Conservation (phyloP, 2,888 invertebrate species). For the Matsumyia berberina region DNA sequence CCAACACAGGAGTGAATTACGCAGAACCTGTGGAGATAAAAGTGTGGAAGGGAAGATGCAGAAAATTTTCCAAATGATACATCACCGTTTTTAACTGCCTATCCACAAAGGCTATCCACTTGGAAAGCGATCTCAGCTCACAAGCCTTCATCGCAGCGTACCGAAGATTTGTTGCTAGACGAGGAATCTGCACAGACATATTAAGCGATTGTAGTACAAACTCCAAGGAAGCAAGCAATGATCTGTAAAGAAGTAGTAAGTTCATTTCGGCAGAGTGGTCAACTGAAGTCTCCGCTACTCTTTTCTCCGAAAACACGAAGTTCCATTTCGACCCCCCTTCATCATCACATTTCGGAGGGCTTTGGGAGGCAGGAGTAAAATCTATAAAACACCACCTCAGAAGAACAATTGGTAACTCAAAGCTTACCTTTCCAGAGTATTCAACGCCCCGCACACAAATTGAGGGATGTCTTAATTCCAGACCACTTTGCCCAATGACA, state of each 20-base stretch:
- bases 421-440: too few relatives aligned
- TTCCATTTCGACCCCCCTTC: not conserved
- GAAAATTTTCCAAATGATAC: not conserved
- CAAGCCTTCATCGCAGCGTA: not conserved
- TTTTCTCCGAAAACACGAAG: not conserved
- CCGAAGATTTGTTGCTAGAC: not conserved
- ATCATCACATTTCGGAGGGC: too few relatives aligned
- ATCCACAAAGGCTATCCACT: not conserved
- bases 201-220: too few relatives aligned
- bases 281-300: not conserved
- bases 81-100: not conserved
- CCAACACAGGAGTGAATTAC: conserved; percentile 69
- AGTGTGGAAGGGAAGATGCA: too few relatives aligned
- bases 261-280: too few relatives aligned
- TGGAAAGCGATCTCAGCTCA: not conserved
- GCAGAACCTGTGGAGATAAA: too few relatives aligned
- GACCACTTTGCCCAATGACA: not conserved
- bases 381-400: too few relatives aligned
- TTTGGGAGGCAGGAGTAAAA: too few relatives aligned
- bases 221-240: not conserved
- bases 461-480: too few relatives aligned
- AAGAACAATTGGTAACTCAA: too few relatives aligned
- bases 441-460: too few relatives aligned
- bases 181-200: not conserved
- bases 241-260: not conserved